Evolutionary conservation across 2,797 vertebrate species (phyloP).

Genomic region (Pipistrellus nathusii): DNA sequence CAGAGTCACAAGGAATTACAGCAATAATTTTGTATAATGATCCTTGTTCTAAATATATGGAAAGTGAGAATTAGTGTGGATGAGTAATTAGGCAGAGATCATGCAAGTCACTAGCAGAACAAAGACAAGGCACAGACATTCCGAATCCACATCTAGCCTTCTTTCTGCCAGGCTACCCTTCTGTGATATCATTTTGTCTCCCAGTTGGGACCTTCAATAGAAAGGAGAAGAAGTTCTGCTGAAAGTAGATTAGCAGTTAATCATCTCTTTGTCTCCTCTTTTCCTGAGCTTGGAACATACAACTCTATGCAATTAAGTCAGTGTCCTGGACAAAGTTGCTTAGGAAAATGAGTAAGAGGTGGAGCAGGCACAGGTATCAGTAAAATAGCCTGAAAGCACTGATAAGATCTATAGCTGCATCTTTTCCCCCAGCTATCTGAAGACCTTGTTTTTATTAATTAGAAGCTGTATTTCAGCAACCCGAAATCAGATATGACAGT

Average conservation of each 20-base stretch:
- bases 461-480: not conserved
- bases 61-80: slow-evolving; percentile 42
- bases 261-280: not conserved
- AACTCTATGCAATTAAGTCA: slow-evolving; percentile 18
- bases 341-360: not conserved
- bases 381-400: not conserved
- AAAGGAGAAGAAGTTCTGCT: not conserved
- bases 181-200: not conserved
- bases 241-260: not conserved
- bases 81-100: slow-evolving; percentile 10
- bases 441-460: not conserved
- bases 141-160: not conserved
- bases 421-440: slow-evolving; percentile 6
- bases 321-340: not conserved
- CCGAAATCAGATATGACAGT: slow-evolving; percentile 32
- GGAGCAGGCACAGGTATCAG: not conserved
- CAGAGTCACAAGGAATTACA: not conserved
- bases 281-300: not conserved
- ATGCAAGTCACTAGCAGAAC: not conserved
- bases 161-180: not conserved
- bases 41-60: slow-evolving; percentile 24
- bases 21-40: slow-evolving; percentile 4
- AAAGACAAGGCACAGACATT: not conserved
- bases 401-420: not conserved
- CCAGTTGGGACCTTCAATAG: not conserved